phyloP scores from a whole-genome alignment of 37 sponge, comb jelly and placozoan species.

The Ianthella basta region DNA sequence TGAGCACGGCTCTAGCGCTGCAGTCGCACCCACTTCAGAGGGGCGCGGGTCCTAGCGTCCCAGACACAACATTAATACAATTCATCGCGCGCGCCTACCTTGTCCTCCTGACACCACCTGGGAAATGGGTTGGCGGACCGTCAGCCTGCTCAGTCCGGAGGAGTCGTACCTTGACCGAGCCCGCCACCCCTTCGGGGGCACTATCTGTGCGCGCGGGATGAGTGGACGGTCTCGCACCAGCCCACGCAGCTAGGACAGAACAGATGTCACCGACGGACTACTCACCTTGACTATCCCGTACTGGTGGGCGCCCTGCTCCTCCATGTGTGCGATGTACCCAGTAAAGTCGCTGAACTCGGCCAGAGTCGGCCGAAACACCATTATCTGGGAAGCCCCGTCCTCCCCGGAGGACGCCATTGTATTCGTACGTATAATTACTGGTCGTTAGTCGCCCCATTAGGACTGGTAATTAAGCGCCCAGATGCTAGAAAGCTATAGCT shows the following conservation, averaged over 20 bases:
- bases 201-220: constrained; percentile 53
- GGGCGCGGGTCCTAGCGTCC: too few species aligned
- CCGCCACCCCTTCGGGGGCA: constrained; percentile 91
- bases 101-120: constrained; percentile 86
- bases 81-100: constrained; percentile 33
- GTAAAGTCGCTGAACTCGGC: constrained; percentile 95
- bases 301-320: constrained; percentile 89
- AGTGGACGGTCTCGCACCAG: too few species aligned
- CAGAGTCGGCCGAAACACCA: constrained; percentile 95
- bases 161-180: constrained; percentile 54
- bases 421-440: too few species aligned
- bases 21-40: too few species aligned
- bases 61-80: too few species aligned
- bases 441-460: too few species aligned
- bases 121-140: constrained; percentile 71
- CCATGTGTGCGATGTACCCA: constrained; percentile 87
- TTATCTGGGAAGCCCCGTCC: constrained; percentile 37
- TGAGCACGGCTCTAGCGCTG: too few species aligned
- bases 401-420: constrained; percentile 8
- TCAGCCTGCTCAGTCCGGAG: constrained; percentile 45
- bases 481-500: too few species aligned
- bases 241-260: too few species aligned
- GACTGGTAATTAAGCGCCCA: too few species aligned
- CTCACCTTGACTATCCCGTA: constrained; percentile 91
- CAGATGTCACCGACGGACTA: not conserved